Evolutionary conservation across 2,888 invertebrate genomes (phyloP), one percentile per base, ranked within the genome.

Genomic region (Miltochrista miniata): DNA sequence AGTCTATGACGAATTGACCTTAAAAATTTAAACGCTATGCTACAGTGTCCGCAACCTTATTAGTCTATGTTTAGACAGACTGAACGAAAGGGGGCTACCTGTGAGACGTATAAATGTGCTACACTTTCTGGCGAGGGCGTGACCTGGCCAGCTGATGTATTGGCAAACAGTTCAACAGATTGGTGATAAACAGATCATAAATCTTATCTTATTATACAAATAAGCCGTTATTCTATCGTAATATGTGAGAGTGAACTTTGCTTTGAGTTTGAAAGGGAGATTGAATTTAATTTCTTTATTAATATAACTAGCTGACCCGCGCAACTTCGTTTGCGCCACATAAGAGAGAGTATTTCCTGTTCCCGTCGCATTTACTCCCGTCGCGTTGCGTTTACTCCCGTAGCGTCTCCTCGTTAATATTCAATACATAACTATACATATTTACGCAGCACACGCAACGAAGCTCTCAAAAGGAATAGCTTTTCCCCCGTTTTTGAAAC

Each of bases 81-180:
- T 49, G 40, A 42, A 52, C 54, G 63, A 11, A 64, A 56, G 68
- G 72, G 72, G 70, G 73, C 72, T 74, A 74, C 72, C 74, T 80
- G 74, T 53, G 61, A 70, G 68, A 68, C 59, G 70, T 61, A 83
- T 84, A 80, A 82, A 76, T 74, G 70, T 70, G 63, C 59, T 70
- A 48, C 69, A 82, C 85, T 87, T 84, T 86, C 83, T 74, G 54
- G 54, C 63, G 70, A 76, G 81, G 83, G 81, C 85, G 79, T 76
- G 80, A 81, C 77, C 80, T 64, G 70, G 41, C 68, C 70, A 86
- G 85, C 83, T 87, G 87, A 79, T 76, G 65, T 59, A 60, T 68
- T 68, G 64, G 74, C 72, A 54, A 81, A 81, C 71, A 72, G 72
- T 71, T 57, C 74, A 72, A 57, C 52, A 59, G 54, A 68, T 56